phyloP scores from a whole-genome alignment of 2,113 vertebrate species.

The Malurus elegans region DNA sequence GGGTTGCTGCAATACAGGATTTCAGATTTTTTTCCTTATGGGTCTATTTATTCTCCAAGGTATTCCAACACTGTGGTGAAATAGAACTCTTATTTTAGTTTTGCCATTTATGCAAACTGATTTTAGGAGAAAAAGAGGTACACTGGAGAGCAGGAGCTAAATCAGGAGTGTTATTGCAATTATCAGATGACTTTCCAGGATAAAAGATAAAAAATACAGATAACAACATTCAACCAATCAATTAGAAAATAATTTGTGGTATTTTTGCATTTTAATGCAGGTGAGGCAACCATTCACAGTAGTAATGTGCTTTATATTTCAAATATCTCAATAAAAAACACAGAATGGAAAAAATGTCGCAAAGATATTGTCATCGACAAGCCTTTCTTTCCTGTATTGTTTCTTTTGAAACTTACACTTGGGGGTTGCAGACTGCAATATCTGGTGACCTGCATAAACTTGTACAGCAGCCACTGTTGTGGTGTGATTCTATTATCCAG shows the following conservation, averaged over 20 bases:
- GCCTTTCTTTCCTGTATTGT: not conserved
- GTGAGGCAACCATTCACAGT: not conserved
- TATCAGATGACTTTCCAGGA: not conserved
- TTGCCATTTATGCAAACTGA: not conserved
- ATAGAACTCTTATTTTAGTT: not conserved
- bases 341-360: not conserved
- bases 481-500: conserved; percentile 55
- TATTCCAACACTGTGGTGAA: not conserved
- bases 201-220: not conserved
- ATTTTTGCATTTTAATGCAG: not conserved
- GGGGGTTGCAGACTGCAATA: conserved; percentile 1
- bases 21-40: not conserved
- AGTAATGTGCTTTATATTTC: not conserved
- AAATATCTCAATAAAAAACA: not conserved
- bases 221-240: not conserved
- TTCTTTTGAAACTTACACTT: conserved; percentile 1
- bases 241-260: not conserved
- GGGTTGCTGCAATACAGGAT: not conserved
- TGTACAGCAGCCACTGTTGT: conserved; percentile 4
- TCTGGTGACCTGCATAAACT: conserved; percentile 45
- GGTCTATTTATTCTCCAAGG: not conserved
- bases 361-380: not conserved
- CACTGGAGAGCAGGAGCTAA: not conserved
- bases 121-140: not conserved
- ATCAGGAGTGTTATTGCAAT: not conserved